A percentile compares a stretch with the other conserved stretches of the same genome.
Conservation (phyloP, 2,113 vertebrate genomes). For the Andinoacara biseriatus region DNA sequence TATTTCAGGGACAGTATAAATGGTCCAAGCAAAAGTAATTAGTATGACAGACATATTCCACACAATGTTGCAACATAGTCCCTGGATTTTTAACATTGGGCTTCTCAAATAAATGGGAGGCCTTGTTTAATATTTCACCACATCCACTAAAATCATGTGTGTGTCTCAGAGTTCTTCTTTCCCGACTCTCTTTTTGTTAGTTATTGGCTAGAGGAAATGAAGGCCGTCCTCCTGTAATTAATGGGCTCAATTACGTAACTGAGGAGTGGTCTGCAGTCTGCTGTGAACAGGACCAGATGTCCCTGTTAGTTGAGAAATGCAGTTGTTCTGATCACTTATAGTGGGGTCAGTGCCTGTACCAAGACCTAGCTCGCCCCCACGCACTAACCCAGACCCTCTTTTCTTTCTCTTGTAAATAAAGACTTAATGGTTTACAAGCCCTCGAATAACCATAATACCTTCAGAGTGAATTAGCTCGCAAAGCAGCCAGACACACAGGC, state of each 20-base stretch:
- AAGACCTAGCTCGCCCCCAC: slow-evolving; percentile 45
- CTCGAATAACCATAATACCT: slow-evolving; percentile 80
- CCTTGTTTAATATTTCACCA: slow-evolving; percentile 52
- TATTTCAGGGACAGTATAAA: background rate
- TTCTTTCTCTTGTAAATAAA: slow-evolving; percentile 80
- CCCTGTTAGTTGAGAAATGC: slow-evolving; percentile 18
- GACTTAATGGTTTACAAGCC: slow-evolving; percentile 81
- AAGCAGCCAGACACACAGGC: slow-evolving; percentile 55
- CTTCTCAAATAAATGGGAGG: slow-evolving; percentile 21
- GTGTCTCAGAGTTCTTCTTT: slow-evolving; percentile 46
- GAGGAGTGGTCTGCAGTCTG: slow-evolving; percentile 70
- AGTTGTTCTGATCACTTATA: slow-evolving; percentile 54
- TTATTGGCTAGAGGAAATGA: slow-evolving; percentile 70
- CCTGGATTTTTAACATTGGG: slow-evolving; percentile 35
- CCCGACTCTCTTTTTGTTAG: slow-evolving; percentile 53
- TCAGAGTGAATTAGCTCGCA: slow-evolving; percentile 75
- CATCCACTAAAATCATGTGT: slow-evolving; percentile 58
- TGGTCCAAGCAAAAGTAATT: background rate
- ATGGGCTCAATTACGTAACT: slow-evolving; percentile 79
- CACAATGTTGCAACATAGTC: background rate
- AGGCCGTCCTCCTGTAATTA: slow-evolving; percentile 71
- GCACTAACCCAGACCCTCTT: slow-evolving; percentile 58
- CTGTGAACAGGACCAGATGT: slow-evolving; percentile 77
- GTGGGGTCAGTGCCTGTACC: slow-evolving; percentile 69
- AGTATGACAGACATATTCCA: background rate